Percentiles rank a stretch among this genome's conserved stretches.
These are phyloP conservation scores for Bugulina stolonifera DNA, from an alignment of 2,888 invertebrate genomes.

Conservation along the genomic window DNA sequence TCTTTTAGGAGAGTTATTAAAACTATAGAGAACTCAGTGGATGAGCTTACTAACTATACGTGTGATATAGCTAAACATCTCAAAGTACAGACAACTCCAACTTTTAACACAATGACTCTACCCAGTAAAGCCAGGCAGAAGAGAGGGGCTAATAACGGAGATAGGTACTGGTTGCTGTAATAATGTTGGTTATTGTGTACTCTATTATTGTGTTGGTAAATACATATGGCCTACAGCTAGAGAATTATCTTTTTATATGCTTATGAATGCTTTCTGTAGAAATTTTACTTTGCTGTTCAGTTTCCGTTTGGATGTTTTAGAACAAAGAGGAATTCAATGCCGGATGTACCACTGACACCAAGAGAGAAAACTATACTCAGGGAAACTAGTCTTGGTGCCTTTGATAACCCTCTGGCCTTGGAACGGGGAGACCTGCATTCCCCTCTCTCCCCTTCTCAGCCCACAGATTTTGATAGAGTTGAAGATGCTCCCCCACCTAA, in stretches of 20 bases:
- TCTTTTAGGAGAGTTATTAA: conserved; percentile 2
- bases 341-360: conserved; percentile 52
- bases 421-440: not conserved
- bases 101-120: conserved; percentile 9
- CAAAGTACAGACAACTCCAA: conserved; percentile 7
- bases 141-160: not conserved
- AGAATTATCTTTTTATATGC: no score
- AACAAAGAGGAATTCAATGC: conserved; percentile 38
- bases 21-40: not conserved
- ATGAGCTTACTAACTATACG: conserved; percentile 10
- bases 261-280: no score
- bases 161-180: no score
- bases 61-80: conserved; percentile 20
- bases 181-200: no score
- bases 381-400: conserved; percentile 39
- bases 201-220: no score
- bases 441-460: conserved; percentile 5
- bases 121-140: conserved; percentile 6
- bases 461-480: conserved; percentile 27
- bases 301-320: no score
- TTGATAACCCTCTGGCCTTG: conserved; percentile 13
- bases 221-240: no score
- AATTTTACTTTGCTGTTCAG: no score
- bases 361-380: conserved; percentile 50
- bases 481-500: conserved; percentile 68